A percentile compares a stretch with the other conserved stretches of the same genome.
Conservation (phyloP, 2,888 invertebrate species). For the Cataglyphis altisquamis region DNA sequence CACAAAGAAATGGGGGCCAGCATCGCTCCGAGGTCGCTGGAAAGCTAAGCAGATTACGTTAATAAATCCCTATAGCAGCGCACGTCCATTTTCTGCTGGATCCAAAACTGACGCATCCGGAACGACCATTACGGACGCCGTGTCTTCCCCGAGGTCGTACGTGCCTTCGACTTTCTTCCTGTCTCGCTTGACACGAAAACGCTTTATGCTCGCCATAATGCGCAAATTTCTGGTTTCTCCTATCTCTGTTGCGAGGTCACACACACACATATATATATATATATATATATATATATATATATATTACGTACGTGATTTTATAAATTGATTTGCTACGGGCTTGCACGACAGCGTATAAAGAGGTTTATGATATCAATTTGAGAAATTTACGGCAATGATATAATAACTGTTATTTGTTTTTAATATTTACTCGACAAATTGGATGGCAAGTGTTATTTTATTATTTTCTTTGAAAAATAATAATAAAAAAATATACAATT, state of each 20-base stretch:
- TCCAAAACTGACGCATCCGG: conserved; percentile 67
- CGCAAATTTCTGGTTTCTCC: conserved; percentile 32
- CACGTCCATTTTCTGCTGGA: conserved; percentile 77
- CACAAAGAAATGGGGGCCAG: conserved; percentile 63
- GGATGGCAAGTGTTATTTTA: not conserved
- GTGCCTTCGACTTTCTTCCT: conserved; percentile 72
- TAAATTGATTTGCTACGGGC: conserved; percentile 35
- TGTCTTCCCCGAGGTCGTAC: conserved; percentile 75
- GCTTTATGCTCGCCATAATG: conserved; percentile 15
- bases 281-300: not conserved
- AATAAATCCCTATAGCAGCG: conserved; percentile 79
- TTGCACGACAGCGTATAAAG: not conserved
- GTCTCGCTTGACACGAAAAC: conserved; percentile 56
- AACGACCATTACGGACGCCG: conserved; percentile 65
- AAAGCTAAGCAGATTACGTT: conserved; percentile 82
- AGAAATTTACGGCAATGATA: not conserved
- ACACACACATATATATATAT: not conserved
- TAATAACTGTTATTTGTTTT: not conserved
- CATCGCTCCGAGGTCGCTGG: conserved; percentile 66
- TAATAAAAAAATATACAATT: not conserved
- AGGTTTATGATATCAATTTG: conserved; percentile 37
- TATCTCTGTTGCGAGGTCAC: conserved; percentile 24
- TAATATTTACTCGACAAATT: not conserved
- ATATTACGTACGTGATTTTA: conserved; percentile 24
- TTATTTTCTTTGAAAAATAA: not conserved